phyloP scores from a whole-genome alignment of 2,888 invertebrate species.

The Beris morrisii region DNA sequence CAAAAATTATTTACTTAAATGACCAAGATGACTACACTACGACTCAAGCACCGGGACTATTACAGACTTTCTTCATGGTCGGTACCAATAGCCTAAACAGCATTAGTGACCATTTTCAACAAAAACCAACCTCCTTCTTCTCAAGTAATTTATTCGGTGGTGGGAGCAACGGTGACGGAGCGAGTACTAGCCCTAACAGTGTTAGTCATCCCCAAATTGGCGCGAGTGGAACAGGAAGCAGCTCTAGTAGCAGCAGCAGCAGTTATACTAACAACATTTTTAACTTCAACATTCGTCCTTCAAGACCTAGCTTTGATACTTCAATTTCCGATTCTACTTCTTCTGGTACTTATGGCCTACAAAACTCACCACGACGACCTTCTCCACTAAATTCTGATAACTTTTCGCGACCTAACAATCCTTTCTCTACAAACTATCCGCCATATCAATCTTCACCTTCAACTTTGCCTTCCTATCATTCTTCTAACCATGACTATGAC shows the following conservation, averaged over 20 bases:
- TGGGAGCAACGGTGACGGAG: constrained; percentile 2
- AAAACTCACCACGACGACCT: constrained; percentile 10
- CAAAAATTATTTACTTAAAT: constrained; percentile 52
- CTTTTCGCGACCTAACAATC: constrained; percentile 15
- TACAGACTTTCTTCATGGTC: constrained; percentile 49
- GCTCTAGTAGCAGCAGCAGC: constrained; percentile 7
- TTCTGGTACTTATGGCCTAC: constrained; percentile 23
- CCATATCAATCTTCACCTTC: constrained; percentile 14
- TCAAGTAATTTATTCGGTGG: constrained; percentile 28
- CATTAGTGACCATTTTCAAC: constrained; percentile 10
- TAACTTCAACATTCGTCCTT: constrained; percentile 20
- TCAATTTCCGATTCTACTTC: constrained; percentile 8
- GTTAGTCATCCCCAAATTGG: constrained; percentile 2
- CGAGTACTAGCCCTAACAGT: neutral
- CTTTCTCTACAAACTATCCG: constrained; percentile 24
- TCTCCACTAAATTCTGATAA: constrained; percentile 3
- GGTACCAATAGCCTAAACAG: constrained; percentile 39
- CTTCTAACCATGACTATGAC: constrained; percentile 19
- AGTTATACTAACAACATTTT: constrained; percentile 24
- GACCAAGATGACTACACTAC: constrained; percentile 45
- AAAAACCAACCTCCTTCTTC: constrained; percentile 15
- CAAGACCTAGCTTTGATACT: constrained; percentile 4
- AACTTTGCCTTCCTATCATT: neutral
- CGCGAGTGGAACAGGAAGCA: neutral
- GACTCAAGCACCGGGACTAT: constrained; percentile 46